A percentile compares a stretch with the other conserved stretches of the same genome.
Conservation (phyloP, 2,888 invertebrate species). For the Ennomos fuscantarius region DNA sequence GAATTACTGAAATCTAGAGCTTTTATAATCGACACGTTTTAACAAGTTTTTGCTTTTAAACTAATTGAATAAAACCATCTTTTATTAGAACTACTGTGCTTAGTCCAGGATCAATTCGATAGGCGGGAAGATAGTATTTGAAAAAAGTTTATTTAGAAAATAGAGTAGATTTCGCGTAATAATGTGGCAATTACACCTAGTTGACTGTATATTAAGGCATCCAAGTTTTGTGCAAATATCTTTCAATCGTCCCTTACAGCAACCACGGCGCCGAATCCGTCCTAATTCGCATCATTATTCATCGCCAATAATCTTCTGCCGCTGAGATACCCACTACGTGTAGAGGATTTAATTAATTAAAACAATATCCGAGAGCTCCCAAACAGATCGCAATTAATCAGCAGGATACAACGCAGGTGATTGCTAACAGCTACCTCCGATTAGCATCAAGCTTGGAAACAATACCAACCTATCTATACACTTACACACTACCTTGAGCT, state of each 20-base stretch:
- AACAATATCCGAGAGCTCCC: constrained; percentile 58
- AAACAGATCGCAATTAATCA: constrained; percentile 75
- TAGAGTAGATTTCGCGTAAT: too few species aligned
- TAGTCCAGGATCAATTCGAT: too few species aligned
- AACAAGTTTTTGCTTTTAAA: too few species aligned
- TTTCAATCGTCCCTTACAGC: constrained; percentile 11
- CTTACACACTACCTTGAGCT: constrained; percentile 11
- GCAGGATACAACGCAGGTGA: constrained; percentile 75
- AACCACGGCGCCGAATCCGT: constrained; percentile 4
- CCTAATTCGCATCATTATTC: constrained; percentile 28
- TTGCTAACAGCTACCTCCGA: constrained; percentile 75
- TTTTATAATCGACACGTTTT: too few species aligned
- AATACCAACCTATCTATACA: constrained; percentile 26
- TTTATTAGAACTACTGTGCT: too few species aligned
- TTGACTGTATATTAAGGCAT: too few species aligned
- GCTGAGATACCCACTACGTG: constrained; percentile 17
- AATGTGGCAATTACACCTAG: too few species aligned
- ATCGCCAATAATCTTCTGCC: constrained; percentile 25
- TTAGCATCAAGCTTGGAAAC: constrained; percentile 62
- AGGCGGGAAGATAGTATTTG: too few species aligned
- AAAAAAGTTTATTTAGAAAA: too few species aligned
- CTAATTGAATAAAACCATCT: too few species aligned
- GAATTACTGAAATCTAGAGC: too few species aligned
- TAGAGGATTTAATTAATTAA: constrained; percentile 53
- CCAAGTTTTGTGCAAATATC: background rate